A percentile compares a stretch with the other conserved stretches of the same genome.
These are phyloP conservation scores for Rhamnusium bicolor DNA, from an alignment of 2,888 invertebrate genomes.

Conservation along the genomic window DNA sequence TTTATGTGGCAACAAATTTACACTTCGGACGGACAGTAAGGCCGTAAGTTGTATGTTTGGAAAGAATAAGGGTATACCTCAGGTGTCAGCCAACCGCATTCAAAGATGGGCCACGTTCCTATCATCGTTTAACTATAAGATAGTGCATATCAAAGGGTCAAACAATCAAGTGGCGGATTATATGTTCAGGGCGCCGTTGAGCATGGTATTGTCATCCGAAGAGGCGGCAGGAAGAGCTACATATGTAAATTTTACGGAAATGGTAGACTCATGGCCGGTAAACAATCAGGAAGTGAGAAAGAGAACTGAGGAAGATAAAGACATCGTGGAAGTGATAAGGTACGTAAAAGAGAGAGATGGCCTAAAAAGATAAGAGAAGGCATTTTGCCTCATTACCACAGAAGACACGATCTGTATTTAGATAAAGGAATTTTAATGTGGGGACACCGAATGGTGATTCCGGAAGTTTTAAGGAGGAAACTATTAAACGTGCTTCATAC, in stretches of 20 bases:
- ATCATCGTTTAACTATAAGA: slow-evolving; percentile 27
- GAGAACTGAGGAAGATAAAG: slow-evolving; percentile 14
- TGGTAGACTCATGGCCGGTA: slow-evolving; percentile 19
- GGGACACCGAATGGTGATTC: slow-evolving; percentile 27
- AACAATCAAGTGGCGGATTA: slow-evolving; percentile 27
- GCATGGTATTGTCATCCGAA: slow-evolving; percentile 14
- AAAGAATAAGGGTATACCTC: slow-evolving; percentile 31
- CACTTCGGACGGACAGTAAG: slow-evolving; percentile 36
- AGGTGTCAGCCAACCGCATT: slow-evolving; percentile 36
- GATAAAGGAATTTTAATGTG: slow-evolving; percentile 17
- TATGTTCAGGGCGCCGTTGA: slow-evolving; percentile 18
- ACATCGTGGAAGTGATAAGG: slow-evolving; percentile 1
- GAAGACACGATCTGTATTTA: slow-evolving; percentile 15
- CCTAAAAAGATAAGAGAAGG: slow-evolving; percentile 8
- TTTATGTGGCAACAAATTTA: slow-evolving; percentile 36
- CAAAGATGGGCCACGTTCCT: slow-evolving; percentile 46
- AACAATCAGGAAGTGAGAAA: slow-evolving; percentile 15
- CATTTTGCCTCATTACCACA: slow-evolving; percentile 5
- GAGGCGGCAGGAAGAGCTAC: slow-evolving; percentile 14
- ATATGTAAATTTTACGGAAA: slow-evolving; percentile 21
- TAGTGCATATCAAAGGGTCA: slow-evolving; percentile 20
- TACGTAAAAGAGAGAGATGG: slow-evolving; percentile 20
- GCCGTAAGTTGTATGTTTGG: slow-evolving; percentile 29
- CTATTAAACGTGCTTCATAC: slow-evolving; percentile 25
- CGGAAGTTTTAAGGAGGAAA: not conserved